Conservation (phyloP, 1,140 invertebrate species). For the Nilaparvata lugens region DNA sequence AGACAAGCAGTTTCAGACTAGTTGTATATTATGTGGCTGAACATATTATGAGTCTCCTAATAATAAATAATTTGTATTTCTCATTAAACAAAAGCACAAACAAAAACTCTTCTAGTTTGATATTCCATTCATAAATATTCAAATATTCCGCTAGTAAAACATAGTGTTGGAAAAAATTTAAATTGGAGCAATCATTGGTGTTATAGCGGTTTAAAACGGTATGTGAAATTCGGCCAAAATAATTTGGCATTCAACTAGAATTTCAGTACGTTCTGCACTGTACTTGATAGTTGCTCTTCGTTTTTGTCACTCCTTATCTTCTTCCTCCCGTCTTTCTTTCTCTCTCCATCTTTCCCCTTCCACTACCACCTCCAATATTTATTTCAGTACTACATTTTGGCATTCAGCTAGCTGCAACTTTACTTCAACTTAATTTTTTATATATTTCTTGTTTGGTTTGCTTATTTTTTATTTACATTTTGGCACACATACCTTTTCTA, state of each 20-base stretch:
- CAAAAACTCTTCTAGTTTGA: too few relatives aligned
- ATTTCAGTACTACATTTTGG: neutral
- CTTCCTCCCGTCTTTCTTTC: neutral
- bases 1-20: too few relatives aligned
- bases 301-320: neutral
- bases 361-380: neutral
- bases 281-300: neutral
- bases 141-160: too few relatives aligned
- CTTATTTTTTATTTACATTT: neutral
- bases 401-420: neutral
- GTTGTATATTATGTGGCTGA: too few relatives aligned
- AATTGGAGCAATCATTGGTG: conserved; percentile 17
- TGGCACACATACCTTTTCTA: neutral
- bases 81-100: too few relatives aligned
- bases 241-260: neutral
- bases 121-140: too few relatives aligned
- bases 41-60: too few relatives aligned
- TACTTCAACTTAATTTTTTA: neutral
- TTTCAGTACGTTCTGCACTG: neutral
- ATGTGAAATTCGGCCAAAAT: neutral
- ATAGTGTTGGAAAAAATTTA: neutral
- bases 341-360: neutral
- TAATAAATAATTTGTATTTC: too few relatives aligned
- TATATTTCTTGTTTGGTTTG: neutral
- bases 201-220: neutral